Evolutionary conservation across 2,113 vertebrate species (phyloP).

Genomic region (Myxocyprinus asiaticus): DNA sequence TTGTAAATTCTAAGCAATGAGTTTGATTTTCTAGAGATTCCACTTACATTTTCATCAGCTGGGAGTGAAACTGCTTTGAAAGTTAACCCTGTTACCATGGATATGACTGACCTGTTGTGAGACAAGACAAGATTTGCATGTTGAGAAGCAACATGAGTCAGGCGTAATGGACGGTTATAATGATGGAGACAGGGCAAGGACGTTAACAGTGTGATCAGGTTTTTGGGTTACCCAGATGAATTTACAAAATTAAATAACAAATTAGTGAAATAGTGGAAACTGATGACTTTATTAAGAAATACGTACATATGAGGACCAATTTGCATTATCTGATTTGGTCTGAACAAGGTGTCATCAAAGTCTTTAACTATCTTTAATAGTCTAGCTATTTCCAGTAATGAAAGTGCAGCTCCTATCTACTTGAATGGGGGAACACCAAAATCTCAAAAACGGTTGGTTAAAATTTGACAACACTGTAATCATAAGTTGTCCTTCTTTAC

Average conservation of each 20-base stretch:
- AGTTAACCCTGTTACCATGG: conserved; percentile 50
- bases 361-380: background rate
- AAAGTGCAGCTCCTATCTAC: too few species aligned
- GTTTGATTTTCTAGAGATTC: conserved; percentile 6
- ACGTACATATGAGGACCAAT: too few species aligned
- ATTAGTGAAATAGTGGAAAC: background rate
- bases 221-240: background rate
- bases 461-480: too few species aligned
- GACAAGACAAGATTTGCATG: conserved; percentile 19
- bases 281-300: background rate
- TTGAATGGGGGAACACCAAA: too few species aligned
- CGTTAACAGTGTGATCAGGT: background rate
- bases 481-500: too few species aligned
- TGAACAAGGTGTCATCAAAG: background rate
- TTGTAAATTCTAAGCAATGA: background rate
- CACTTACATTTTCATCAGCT: background rate
- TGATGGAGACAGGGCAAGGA: background rate
- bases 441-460: too few species aligned
- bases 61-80: conserved; percentile 4
- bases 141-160: conserved; percentile 21
- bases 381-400: too few species aligned
- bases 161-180: background rate
- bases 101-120: conserved; percentile 32
- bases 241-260: background rate
- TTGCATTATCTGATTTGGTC: too few species aligned